Percentiles rank a stretch among this genome's conserved stretches.
phyloP scores from a whole-genome alignment of 2,888 invertebrate genomes.

The Fragum sueziense region DNA sequence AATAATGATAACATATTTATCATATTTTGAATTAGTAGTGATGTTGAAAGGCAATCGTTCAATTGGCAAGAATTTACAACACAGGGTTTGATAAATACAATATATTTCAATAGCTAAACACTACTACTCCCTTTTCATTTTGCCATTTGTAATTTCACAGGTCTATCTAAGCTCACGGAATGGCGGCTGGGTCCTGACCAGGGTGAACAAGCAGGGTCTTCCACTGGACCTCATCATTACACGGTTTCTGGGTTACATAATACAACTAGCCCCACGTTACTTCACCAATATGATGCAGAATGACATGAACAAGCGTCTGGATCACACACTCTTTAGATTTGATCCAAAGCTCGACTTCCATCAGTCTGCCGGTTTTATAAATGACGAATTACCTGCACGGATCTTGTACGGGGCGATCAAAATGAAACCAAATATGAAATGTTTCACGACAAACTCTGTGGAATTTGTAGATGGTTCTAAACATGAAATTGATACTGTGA shows the following conservation, averaged over 20 bases:
- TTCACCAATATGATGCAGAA: slow-evolving; percentile 19
- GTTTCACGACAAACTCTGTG: slow-evolving; percentile 71
- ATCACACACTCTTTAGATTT: slow-evolving; percentile 81
- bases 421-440: slow-evolving; percentile 75
- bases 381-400: slow-evolving; percentile 81
- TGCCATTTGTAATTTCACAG: too few relatives aligned
- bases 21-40: too few relatives aligned
- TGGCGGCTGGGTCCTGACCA: slow-evolving; percentile 42
- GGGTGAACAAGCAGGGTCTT: slow-evolving; percentile 21
- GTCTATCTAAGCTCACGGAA: slow-evolving; percentile 49
- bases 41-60: too few relatives aligned
- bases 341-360: slow-evolving; percentile 77
- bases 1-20: too few relatives aligned
- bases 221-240: slow-evolving; percentile 38
- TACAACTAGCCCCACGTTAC: slow-evolving; percentile 39
- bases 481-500: slow-evolving; percentile 78
- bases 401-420: slow-evolving; percentile 80
- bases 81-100: too few relatives aligned
- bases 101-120: too few relatives aligned
- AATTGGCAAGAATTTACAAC: too few relatives aligned
- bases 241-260: slow-evolving; percentile 28
- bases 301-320: slow-evolving; percentile 74
- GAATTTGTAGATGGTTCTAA: slow-evolving; percentile 76
- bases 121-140: too few relatives aligned
- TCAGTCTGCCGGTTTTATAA: slow-evolving; percentile 77